Evolutionary conservation across 1,140 invertebrate genomes (phyloP), one percentile per base, ranked within the genome.

Genomic region (Armadillidium nasatum): DNA sequence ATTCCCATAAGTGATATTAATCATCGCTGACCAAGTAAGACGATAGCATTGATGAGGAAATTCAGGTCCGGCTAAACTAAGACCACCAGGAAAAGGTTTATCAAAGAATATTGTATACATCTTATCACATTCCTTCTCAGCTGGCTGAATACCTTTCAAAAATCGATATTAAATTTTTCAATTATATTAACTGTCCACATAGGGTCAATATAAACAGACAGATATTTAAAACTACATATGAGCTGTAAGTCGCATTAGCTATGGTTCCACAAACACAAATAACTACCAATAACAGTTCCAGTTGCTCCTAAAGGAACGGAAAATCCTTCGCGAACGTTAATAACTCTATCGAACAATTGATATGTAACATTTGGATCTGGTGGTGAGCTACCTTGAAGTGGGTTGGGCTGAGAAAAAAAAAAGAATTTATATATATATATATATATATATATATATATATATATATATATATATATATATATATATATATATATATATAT

Each of bases 21-120:
- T 76, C 44, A 76, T 46, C 33, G 74, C 66, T 10, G 74, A 44
- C 10, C 66, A 44, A 43, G 43, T 45, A n/a, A 76, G 74, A 4
- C 74, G 54, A 50, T 76, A 76, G 68, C 74, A 76, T 44, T 67
- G 70, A 4, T 69, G 19, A 10, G 68, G 60, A 0, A 67, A 76
- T 19, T 43, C 74, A 0, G 66, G 66, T 21, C 74, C 74, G 0
- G 74, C 66, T n/a, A 76, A 44, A 2, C 44, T 23, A n/a, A 92
- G 82, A 4, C 89, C 92, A 10, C 90, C 91, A 73, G 85, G 82
- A 85, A 94, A 94, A 66, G 88, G 83, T 81, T 91, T 85, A 82
- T 95, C 93, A 84, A 94, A 94, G 54, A 94, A 83, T 13, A 94
- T 86, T 73, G 92, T 90, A 83, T 90, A 93, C 44, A 89, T 85